phyloP scores from a whole-genome alignment of 1,140 invertebrate genomes.

The Neodiprion lecontei region DNA sequence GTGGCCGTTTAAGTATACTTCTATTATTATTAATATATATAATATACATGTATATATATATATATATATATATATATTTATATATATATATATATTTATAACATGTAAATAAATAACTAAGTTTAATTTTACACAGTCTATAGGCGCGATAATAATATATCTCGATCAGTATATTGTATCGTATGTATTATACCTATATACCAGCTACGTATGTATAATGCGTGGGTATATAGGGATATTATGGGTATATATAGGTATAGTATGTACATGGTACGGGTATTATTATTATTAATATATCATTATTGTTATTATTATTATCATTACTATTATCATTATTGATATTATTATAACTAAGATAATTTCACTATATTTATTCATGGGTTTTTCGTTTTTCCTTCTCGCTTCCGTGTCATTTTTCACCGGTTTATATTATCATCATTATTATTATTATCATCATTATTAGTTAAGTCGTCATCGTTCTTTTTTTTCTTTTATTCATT shows the following conservation, averaged over 20 bases:
- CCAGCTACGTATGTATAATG: no score
- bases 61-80: not conserved
- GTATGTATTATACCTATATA: no score
- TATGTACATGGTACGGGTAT: no score
- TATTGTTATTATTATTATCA: no score
- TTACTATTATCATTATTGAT: no score
- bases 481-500: no score
- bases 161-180: not conserved
- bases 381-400: conserved; percentile 37
- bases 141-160: conserved; percentile 37
- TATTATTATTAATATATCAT: no score
- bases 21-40: not conserved
- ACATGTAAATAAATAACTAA: conserved; percentile 62
- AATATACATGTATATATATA: not conserved
- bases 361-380: conserved; percentile 37
- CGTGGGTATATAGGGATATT: no score
- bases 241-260: no score
- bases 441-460: no score
- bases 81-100: not conserved
- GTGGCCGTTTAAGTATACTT: not conserved
- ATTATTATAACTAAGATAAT: conserved; percentile 6
- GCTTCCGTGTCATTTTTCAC: conserved; percentile 9
- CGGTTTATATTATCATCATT: no score
- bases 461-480: no score
- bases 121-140: conserved; percentile 61